Evolutionary conservation across 2,888 invertebrate genomes (phyloP).

Genomic region (Aporophyla nigra): DNA sequence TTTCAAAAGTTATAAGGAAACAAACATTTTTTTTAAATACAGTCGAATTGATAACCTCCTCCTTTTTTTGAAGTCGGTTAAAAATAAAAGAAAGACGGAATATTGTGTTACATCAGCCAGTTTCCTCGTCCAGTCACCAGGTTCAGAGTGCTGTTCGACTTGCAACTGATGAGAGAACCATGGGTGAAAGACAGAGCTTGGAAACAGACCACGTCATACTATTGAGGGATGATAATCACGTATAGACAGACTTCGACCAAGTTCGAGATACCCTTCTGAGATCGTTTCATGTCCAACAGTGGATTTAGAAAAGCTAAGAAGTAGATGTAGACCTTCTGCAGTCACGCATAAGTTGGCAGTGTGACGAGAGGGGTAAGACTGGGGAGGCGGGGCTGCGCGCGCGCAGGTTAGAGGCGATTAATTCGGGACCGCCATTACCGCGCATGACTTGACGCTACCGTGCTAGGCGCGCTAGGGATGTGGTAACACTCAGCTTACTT

Average conservation of each 20-base stretch:
- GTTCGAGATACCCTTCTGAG: not conserved
- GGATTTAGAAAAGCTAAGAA: not conserved
- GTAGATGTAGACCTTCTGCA: not conserved
- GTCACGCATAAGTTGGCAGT: not conserved
- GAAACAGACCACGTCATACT: not conserved
- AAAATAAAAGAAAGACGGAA: too few species aligned
- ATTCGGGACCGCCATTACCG: constrained; percentile 77
- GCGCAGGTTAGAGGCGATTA: constrained; percentile 66
- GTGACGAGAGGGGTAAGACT: constrained; percentile 8
- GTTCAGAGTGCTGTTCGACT: not conserved
- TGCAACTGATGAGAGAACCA: not conserved
- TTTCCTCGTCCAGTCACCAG: not conserved
- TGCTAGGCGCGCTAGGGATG: constrained; percentile 65
- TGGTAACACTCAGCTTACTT: constrained; percentile 10
- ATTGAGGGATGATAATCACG: not conserved
- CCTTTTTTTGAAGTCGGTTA: too few species aligned
- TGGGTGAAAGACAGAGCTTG: not conserved
- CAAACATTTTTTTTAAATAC: too few species aligned
- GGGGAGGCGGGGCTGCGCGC: constrained; percentile 42
- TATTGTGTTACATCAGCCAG: not conserved
- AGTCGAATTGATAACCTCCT: too few species aligned
- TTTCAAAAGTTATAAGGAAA: too few species aligned
- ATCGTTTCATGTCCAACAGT: not conserved
- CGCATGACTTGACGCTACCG: constrained; percentile 80
- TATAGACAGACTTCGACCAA: not conserved